Evolutionary conservation across 1,140 invertebrate species (phyloP).

Genomic region (Thrips palmi): DNA sequence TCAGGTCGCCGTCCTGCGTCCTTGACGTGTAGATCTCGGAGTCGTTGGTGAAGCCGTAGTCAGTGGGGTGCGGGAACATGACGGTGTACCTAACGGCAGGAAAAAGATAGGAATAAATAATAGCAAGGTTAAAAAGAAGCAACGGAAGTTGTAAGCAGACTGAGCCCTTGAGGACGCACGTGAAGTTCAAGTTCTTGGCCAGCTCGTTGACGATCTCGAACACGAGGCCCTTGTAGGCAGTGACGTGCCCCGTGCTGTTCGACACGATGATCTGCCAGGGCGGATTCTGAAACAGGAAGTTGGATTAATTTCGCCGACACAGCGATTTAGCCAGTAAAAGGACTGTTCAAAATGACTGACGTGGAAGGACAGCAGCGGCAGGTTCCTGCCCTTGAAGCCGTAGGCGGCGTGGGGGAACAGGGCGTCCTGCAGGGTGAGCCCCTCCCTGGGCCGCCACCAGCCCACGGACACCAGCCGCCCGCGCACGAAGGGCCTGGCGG

Average conservation of each 20-base stretch:
- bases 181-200: slow-evolving; percentile 64
- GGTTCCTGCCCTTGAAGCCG: slow-evolving; percentile 50
- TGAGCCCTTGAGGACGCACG: slow-evolving; percentile 23
- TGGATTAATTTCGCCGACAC: slow-evolving; percentile 1
- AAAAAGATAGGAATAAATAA: not conserved
- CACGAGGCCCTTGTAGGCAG: slow-evolving; percentile 43
- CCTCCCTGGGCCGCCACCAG: slow-evolving; percentile 48
- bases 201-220: slow-evolving; percentile 66
- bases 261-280: slow-evolving; percentile 57
- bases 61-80: slow-evolving; percentile 13
- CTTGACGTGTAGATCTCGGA: slow-evolving; percentile 9
- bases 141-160: not conserved
- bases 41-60: slow-evolving; percentile 16
- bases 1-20: slow-evolving; percentile 11
- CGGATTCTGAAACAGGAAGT: slow-evolving; percentile 44
- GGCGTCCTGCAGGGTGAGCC: slow-evolving; percentile 41
- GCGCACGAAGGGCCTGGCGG: too few relatives aligned
- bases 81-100: slow-evolving; percentile 28
- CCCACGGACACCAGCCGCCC: slow-evolving; percentile 44
- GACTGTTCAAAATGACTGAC: slow-evolving; percentile 26
- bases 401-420: slow-evolving; percentile 61
- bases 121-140: not conserved
- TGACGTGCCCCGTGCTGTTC: slow-evolving; percentile 31
- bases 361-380: slow-evolving; percentile 49
- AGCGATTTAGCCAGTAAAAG: slow-evolving; percentile 5